Base-by-base conservation (phyloP, 2,113 vertebrate species). In the Zosterops japonicus region DNA sequence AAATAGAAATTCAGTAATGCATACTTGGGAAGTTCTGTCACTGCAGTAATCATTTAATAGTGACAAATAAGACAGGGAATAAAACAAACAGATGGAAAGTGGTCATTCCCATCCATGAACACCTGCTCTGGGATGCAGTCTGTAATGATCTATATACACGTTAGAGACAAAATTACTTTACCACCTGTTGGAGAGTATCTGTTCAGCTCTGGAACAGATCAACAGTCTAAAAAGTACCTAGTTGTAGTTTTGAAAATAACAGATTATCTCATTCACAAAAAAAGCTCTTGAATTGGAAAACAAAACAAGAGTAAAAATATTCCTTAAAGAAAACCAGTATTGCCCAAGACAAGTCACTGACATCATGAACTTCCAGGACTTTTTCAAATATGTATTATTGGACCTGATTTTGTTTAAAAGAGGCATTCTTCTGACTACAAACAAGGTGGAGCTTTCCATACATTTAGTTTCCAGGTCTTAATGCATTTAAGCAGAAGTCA, bases 1-100 rank as follows among this genome's bases (percentile, higher is more conserved):
- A 97, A 98, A 97, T 91, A 97, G 96, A 97, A 97, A 97, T 94
- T 87, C 85, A 94, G 88, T 91, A 96, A 94, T 94, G 93, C 96
- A 97, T 97, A 91, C 83, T 96, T 97, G 94, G 86, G 83, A 69
- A 91, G 75, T 70, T 97, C 97, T 96, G 96, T 97, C 96, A 97
- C 72, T 44, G 61, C 95, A 89, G 92, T 84, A 88, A 96, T 93
- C 81, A 97, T 77, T 94, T 87, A 80, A 83, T 83, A 93, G 91
- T 72, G 87, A 89, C 93, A 93, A 97, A 96, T 95, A 96, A 95
- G 87, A 50, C 92, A 94, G 82, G 53, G 95, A 97, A 96, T 96
- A 93, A 90, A 96, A 89, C 90, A 95, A 97, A 96, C 95, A 97
- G 97, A 96, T 96, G 96, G 88, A 96, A 94, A 86, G 89, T 82